Base-by-base conservation (phyloP, 2,797 vertebrate genomes). In the Notamacropus eugenii region DNA sequence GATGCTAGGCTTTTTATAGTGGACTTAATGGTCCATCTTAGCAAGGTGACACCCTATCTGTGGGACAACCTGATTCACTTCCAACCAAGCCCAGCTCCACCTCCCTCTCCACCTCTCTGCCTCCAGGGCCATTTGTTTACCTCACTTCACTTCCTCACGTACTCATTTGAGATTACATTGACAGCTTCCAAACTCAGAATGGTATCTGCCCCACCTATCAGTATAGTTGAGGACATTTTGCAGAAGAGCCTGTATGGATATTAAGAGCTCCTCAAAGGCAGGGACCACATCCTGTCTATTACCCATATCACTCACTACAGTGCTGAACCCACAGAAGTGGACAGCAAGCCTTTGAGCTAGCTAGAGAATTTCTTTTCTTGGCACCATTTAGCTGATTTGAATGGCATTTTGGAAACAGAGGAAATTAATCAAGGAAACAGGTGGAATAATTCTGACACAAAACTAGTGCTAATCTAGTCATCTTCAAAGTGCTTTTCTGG, bases 1-100 rank as follows among this genome's bases (percentile, higher is more conserved):
- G 74, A 90, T 54, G 90, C 67, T 95, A 55, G 59, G 91, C 82
- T 90, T 98, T 98, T 96, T 97, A 98, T 98, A 97, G 95, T 54
- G 93, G 95, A 62, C 52, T 58, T 91, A 91, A 54, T 91, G 50
- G 90, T 91, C 90, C 90, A 55, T 16, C 74, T 50, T 22, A 8
- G 24, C 50, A 93, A 29, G 97, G 97, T 95, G 96, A 96, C 98
- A 56, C 96, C 96, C 91, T 97, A 50, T 87, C 57, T 54, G 57
- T 96, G 93, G 90, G 74, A 67, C 12, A 57, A 67, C 56, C 96
- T 91, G 95, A 97, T 93, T 95, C 95, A 82, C 93, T 95, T 95
- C 59, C 91, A 94, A 57, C 57, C 13, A 94, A 93, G 3, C 59
- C 59, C 96, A 96, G 93, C 97, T 93, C 93, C 31, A 1, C 34